phyloP scores from a whole-genome alignment of 92 coral and sea anemone genomes.

The Zoanthus sociatus region DNA sequence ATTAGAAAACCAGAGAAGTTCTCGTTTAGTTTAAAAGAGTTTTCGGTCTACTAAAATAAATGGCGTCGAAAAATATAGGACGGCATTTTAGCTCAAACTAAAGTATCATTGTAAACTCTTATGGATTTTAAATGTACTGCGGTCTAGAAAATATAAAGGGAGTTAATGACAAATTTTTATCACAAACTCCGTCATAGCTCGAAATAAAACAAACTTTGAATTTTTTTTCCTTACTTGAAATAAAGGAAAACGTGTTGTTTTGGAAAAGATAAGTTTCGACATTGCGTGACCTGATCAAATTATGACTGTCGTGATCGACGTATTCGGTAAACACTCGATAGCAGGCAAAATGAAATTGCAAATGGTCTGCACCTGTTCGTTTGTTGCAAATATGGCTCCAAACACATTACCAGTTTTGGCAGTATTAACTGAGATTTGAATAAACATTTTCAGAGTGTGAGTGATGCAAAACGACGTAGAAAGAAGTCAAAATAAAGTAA shows the following conservation, averaged over 20 bases:
- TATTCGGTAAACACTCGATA: not conserved
- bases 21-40: too few relatives aligned
- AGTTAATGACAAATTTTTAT: not conserved
- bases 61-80: too few relatives aligned
- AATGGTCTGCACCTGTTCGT: slow-evolving; percentile 30
- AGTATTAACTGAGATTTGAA: not conserved
- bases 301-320: not conserved
- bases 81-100: too few relatives aligned
- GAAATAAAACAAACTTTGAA: not conserved
- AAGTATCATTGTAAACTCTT: too few relatives aligned
- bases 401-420: not conserved
- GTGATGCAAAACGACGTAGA: not conserved
- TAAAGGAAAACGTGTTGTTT: not conserved
- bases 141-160: not conserved
- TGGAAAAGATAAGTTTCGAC: not conserved
- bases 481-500: not conserved
- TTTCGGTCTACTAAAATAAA: too few relatives aligned
- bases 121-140: too few relatives aligned
- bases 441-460: not conserved
- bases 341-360: not conserved
- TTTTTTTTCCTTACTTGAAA: not conserved
- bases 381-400: not conserved
- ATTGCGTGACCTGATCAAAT: not conserved
- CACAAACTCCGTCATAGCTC: not conserved
- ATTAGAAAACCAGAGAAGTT: not conserved